A percentile compares a stretch with the other conserved stretches of the same genome.
phyloP scores from a whole-genome alignment of 2,888 invertebrate genomes.

The Epinotia brunnichana region DNA sequence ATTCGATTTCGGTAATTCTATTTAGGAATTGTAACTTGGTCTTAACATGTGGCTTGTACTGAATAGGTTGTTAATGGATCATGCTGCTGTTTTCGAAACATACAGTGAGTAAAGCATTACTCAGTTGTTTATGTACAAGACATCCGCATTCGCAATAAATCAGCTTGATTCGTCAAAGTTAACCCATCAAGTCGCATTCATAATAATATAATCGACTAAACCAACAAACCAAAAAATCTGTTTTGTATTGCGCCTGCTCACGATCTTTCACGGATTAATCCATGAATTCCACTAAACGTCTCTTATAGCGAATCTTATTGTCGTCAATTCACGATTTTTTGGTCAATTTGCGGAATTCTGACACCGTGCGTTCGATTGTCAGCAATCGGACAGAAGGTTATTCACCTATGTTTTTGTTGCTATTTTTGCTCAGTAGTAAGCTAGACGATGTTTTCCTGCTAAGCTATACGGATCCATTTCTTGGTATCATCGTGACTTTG shows the following conservation, averaged over 20 bases:
- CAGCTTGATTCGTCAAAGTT: background rate
- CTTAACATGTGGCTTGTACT: background rate
- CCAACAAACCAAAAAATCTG: constrained; percentile 32
- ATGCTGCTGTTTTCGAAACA: background rate
- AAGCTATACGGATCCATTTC: constrained; percentile 23
- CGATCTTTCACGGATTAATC: constrained; percentile 36
- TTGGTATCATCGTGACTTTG: constrained; percentile 40
- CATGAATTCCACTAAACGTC: constrained; percentile 39
- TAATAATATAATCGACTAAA: constrained; percentile 20
- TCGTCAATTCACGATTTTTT: constrained; percentile 45
- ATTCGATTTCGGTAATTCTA: constrained; percentile 10
- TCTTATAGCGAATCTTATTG: constrained; percentile 44
- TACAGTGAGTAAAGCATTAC: background rate
- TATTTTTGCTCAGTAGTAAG: constrained; percentile 25
- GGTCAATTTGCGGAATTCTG: constrained; percentile 45
- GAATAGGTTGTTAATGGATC: background rate
- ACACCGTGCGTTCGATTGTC: constrained; percentile 43
- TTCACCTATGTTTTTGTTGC: constrained; percentile 38
- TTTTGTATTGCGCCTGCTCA: constrained; percentile 26
- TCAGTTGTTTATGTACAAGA: background rate
- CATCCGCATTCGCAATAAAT: background rate
- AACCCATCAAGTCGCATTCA: constrained; percentile 6
- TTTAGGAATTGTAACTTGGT: constrained; percentile 1
- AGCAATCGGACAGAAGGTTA: constrained; percentile 28
- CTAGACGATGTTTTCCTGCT: constrained; percentile 34